Conservation (phyloP, 2,888 invertebrate genomes). For the Plebejus argus region DNA sequence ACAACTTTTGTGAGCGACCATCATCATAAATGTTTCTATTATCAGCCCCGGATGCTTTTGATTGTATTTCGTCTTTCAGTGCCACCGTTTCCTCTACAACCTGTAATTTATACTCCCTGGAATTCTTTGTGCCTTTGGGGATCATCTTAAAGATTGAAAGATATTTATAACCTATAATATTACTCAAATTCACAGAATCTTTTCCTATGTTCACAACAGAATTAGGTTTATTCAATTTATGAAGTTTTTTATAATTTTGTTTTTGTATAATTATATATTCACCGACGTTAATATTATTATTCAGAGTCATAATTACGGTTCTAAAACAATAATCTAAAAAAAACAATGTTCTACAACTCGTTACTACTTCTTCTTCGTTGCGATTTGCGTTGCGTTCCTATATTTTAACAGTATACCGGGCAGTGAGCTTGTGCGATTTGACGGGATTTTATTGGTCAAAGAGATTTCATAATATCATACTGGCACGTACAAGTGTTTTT, state of each 20-base stretch:
- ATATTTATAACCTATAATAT: constrained; percentile 85
- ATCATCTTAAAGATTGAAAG: constrained; percentile 89
- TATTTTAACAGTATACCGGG: background rate
- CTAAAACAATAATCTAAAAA: background rate
- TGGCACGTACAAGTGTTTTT: too few relatives aligned
- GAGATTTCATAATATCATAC: too few relatives aligned
- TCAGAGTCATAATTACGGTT: constrained; percentile 41
- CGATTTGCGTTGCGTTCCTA: too few relatives aligned
- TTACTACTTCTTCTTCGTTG: background rate
- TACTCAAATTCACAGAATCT: constrained; percentile 84
- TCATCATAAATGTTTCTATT: constrained; percentile 92
- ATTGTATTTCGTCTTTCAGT: constrained; percentile 83
- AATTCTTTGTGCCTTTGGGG: constrained; percentile 78
- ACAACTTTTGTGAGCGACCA: constrained; percentile 90
- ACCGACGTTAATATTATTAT: constrained; percentile 81
- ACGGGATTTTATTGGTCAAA: too few relatives aligned
- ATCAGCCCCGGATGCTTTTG: constrained; percentile 86
- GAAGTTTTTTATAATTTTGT: constrained; percentile 88
- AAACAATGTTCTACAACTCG: background rate
- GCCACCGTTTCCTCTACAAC: constrained; percentile 70
- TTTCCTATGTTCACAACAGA: constrained; percentile 84
- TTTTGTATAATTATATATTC: constrained; percentile 89
- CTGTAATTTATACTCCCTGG: constrained; percentile 79
- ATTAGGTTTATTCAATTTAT: constrained; percentile 85
- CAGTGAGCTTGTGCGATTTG: too few relatives aligned